Evolutionary conservation across 2,888 invertebrate species (phyloP).

Genomic region (Drosophila lacicola): DNA sequence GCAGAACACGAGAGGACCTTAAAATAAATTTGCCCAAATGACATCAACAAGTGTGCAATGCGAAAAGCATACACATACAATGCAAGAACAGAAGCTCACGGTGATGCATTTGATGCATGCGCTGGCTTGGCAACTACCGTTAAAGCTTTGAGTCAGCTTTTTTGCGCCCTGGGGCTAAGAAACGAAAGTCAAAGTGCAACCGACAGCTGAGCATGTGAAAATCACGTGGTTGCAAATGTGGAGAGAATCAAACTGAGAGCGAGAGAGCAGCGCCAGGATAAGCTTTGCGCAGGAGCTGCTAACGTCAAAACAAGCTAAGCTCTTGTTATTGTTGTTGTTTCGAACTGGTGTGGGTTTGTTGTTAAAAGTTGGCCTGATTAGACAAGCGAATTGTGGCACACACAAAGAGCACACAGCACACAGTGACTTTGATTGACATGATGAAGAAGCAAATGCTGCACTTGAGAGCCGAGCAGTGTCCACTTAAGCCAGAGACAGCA

Average conservation of each 20-base stretch:
- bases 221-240: constrained; percentile 55
- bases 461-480: constrained; percentile 34
- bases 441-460: constrained; percentile 57
- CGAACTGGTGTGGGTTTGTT: constrained; percentile 59
- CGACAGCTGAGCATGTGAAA: constrained; percentile 33
- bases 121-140: constrained; percentile 28
- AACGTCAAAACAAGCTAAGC: constrained; percentile 61
- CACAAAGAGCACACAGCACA: constrained; percentile 18
- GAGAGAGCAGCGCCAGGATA: constrained; percentile 22
- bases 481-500: constrained; percentile 19
- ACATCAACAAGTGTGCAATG: constrained; percentile 66
- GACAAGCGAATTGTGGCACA: constrained; percentile 33
- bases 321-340: constrained; percentile 17
- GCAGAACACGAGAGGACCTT: too few species aligned
- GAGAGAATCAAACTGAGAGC: constrained; percentile 6
- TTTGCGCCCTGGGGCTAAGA: constrained; percentile 18
- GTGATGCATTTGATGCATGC: constrained; percentile 16
- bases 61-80: neutral
- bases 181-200: constrained; percentile 50
- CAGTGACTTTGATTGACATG: constrained; percentile 56
- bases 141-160: constrained; percentile 47
- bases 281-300: constrained; percentile 56
- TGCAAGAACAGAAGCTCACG: constrained; percentile 42
- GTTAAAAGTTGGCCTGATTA: constrained; percentile 70
- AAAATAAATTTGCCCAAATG: constrained; percentile 22